Percentiles rank a stretch among this genome's conserved stretches.
phyloP scores from a whole-genome alignment of 2,113 vertebrate genomes.

The Chaenogobius annularis region DNA sequence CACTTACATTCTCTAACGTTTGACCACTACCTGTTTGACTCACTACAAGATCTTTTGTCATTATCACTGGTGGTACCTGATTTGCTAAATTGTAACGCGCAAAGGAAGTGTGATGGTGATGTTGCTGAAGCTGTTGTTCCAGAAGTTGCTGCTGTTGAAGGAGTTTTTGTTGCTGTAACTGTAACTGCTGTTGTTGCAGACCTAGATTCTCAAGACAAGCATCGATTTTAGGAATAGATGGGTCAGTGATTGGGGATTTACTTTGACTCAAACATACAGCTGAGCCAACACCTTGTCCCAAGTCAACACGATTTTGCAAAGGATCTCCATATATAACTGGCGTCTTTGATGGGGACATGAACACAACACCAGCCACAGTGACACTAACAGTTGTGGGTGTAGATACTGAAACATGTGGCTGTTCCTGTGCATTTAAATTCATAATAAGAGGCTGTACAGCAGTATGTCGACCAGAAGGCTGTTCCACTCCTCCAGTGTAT shows the following conservation, averaged over 20 bases:
- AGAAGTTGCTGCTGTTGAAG: conserved; percentile 80
- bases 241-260: conserved; percentile 79
- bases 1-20: conserved; percentile 70
- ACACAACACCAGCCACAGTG: conserved; percentile 87
- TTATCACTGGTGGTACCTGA: conserved; percentile 80
- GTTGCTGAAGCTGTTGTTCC: conserved; percentile 82
- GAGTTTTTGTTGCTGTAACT: conserved; percentile 80
- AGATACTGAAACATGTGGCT: conserved; percentile 83
- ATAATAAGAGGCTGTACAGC: conserved; percentile 93
- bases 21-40: conserved; percentile 80
- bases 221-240: conserved; percentile 78
- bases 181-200: conserved; percentile 80
- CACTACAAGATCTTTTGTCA: conserved; percentile 87
- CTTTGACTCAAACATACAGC: conserved; percentile 90
- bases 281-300: conserved; percentile 88
- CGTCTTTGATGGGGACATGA: conserved; percentile 88
- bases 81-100: conserved; percentile 88
- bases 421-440: conserved; percentile 95
- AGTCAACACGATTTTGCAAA: conserved; percentile 90
- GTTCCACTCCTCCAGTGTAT: conserved; percentile 88
- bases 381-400: conserved; percentile 86
- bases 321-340: conserved; percentile 93
- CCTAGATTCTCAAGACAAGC: conserved; percentile 83
- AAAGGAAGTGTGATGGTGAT: conserved; percentile 85
- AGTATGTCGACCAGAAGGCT: conserved; percentile 83